Evolutionary conservation across 2,888 invertebrate species (phyloP).

Genomic region (Clivina fossor): DNA sequence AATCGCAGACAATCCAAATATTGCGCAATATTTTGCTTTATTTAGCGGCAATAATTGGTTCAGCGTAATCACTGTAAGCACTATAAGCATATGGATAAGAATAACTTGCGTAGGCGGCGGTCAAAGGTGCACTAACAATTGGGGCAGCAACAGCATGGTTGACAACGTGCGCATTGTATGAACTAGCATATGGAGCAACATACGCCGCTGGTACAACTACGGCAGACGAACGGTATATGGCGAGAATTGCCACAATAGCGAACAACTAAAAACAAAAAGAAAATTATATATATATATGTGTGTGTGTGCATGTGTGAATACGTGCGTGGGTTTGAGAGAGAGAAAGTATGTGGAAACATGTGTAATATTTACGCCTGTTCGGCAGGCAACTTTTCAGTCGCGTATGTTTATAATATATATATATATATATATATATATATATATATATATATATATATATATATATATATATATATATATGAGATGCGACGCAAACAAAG

Average conservation of each 20-base stretch:
- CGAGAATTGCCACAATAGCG: slow-evolving; percentile 36
- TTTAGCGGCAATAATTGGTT: slow-evolving; percentile 22
- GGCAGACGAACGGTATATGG: slow-evolving; percentile 45
- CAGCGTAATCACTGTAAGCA: slow-evolving; percentile 53
- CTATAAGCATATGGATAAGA: slow-evolving; percentile 40
- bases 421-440: too few species aligned
- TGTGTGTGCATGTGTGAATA: too few species aligned
- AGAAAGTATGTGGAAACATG: neutral
- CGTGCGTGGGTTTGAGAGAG: too few species aligned
- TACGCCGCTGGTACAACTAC: slow-evolving; percentile 56
- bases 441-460: too few species aligned
- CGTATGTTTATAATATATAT: too few species aligned
- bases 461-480: too few species aligned
- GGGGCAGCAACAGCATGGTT: slow-evolving; percentile 76
- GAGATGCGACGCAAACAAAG: too few species aligned
- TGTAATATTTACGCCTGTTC: neutral
- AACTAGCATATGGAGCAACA: slow-evolving; percentile 72
- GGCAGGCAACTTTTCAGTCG: neutral
- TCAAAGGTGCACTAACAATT: slow-evolving; percentile 45
- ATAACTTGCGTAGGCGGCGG: slow-evolving; percentile 45
- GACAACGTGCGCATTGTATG: slow-evolving; percentile 73
- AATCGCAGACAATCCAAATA: too few species aligned
- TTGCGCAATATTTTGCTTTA: too few species aligned
- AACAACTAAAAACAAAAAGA: slow-evolving; percentile 39
- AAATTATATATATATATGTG: too few species aligned